phyloP scores from a whole-genome alignment of 2,888 invertebrate species.

The Leptura quadrifasciata region DNA sequence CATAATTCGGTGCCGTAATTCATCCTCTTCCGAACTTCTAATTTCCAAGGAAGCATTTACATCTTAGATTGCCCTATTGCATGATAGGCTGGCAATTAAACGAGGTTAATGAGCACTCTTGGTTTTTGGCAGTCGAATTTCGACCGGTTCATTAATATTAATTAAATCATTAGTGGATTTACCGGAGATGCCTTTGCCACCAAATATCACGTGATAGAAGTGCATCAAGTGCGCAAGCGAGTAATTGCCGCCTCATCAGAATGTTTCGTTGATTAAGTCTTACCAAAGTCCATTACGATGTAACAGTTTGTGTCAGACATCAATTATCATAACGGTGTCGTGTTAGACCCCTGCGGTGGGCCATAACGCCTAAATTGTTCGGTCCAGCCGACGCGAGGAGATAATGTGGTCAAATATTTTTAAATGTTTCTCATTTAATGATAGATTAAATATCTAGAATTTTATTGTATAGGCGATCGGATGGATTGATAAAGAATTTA shows the following conservation, averaged over 20 bases:
- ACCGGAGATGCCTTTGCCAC: not conserved
- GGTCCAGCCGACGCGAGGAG: constrained; percentile 16
- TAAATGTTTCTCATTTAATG: constrained; percentile 18
- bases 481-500: not conserved
- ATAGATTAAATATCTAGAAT: constrained; percentile 23
- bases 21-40: constrained; percentile 34
- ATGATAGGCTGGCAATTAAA: constrained; percentile 40
- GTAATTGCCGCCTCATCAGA: constrained; percentile 24
- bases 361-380: constrained; percentile 29
- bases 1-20: constrained; percentile 37
- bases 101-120: constrained; percentile 23
- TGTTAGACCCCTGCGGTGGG: constrained; percentile 39
- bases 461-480: not conserved
- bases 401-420: constrained; percentile 30
- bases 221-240: not conserved
- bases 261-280: constrained; percentile 23
- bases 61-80: constrained; percentile 55
- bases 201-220: not conserved
- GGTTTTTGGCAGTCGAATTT: constrained; percentile 31
- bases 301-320: constrained; percentile 35
- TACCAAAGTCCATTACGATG: constrained; percentile 25
- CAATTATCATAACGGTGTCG: constrained; percentile 40
- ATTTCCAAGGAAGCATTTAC: constrained; percentile 50
- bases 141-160: constrained; percentile 2
- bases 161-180: constrained; percentile 23